These are phyloP conservation scores for Dreissena polymorpha DNA, from an alignment of 1,140 invertebrate species.

Conservation along the genomic window DNA sequence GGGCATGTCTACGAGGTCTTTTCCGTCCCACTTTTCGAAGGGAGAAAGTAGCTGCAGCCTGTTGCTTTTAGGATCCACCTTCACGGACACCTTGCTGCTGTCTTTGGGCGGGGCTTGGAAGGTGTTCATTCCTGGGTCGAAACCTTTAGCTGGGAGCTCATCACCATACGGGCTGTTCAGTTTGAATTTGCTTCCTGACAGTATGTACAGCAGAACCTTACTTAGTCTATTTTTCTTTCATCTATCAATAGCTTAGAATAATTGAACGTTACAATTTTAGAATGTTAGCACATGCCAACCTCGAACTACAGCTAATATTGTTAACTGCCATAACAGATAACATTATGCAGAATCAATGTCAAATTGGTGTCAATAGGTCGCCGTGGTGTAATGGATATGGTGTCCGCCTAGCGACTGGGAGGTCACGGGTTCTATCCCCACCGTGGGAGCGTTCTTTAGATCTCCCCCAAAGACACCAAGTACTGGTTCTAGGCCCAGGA, in stretches of 20 bases:
- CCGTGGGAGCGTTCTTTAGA: no score
- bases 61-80: conserved; percentile 93
- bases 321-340: background rate
- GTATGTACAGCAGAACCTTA: background rate
- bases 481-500: no score
- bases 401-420: no score
- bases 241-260: no score
- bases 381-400: no score
- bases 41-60: conserved; percentile 96
- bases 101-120: conserved; percentile 93
- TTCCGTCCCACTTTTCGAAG: conserved; percentile 98
- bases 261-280: no score
- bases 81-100: conserved; percentile 83
- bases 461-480: no score
- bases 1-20: conserved; percentile 94
- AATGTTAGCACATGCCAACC: no score
- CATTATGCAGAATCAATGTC: background rate
- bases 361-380: no score
- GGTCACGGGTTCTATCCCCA: no score
- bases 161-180: conserved; percentile 94
- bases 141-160: conserved; percentile 95
- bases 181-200: conserved; percentile 94
- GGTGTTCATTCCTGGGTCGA: conserved; percentile 98
- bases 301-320: background rate
- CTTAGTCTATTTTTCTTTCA: no score